phyloP scores from a whole-genome alignment of 92 coral and sea anemone genomes.

The Zoanthus solanderi region DNA sequence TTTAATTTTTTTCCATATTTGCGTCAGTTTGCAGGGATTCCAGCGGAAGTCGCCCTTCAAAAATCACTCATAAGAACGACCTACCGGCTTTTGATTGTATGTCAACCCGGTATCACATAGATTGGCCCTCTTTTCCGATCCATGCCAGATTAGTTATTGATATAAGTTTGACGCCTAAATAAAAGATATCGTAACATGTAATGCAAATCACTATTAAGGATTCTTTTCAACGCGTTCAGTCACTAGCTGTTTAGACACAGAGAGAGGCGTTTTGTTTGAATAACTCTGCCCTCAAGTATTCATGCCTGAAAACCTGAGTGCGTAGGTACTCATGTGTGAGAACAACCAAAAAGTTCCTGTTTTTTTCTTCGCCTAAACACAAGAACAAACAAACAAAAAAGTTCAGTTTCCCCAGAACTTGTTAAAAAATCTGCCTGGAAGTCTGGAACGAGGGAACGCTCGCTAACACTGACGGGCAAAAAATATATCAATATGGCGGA shows the following conservation, averaged over 20 bases:
- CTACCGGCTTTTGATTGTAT: conserved; percentile 46
- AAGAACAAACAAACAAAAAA: neutral
- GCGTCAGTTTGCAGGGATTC: conserved; percentile 21
- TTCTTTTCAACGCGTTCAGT: conserved; percentile 7
- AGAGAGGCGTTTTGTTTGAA: neutral
- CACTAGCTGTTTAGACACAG: neutral
- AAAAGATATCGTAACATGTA: conserved; percentile 34
- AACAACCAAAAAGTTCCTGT: conserved; percentile 17
- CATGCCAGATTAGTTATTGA: conserved; percentile 44
- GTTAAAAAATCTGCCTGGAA: neutral
- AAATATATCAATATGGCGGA: conserved; percentile 39
- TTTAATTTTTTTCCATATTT: neutral
- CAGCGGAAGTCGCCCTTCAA: neutral
- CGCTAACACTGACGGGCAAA: conserved; percentile 38
- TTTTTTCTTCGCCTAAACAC: neutral
- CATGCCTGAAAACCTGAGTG: conserved; percentile 14
- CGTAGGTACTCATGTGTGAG: conserved; percentile 18
- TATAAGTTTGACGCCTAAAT: conserved; percentile 22
- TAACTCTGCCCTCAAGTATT: neutral
- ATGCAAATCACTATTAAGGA: conserved; percentile 1
- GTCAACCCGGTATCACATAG: conserved; percentile 38
- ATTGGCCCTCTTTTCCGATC: conserved; percentile 45
- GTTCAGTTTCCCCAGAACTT: neutral
- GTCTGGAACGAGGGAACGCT: conserved; percentile 27
- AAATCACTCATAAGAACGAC: neutral